Conservation (phyloP, 2,113 vertebrate genomes). For the Alethe castanea region DNA sequence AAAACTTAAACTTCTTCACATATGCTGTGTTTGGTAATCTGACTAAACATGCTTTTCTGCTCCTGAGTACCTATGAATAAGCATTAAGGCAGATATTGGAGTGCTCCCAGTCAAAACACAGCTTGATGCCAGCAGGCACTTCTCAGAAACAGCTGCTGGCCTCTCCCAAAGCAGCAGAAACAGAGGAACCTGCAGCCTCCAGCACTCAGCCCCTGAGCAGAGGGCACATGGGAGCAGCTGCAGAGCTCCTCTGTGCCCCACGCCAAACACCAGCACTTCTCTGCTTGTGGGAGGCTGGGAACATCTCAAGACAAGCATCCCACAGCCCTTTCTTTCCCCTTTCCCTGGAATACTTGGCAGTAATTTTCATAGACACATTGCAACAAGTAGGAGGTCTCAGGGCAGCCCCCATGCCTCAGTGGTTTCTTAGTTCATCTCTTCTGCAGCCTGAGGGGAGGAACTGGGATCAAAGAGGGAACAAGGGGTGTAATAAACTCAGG, state of each 20-base stretch:
- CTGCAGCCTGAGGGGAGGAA: not conserved
- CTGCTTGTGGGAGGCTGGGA: accelerated
- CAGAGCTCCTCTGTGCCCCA: not conserved
- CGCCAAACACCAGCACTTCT: not conserved
- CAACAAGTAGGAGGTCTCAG: not conserved
- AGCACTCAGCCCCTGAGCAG: not conserved
- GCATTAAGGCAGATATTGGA: not conserved
- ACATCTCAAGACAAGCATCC: not conserved
- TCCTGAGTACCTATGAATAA: not conserved
- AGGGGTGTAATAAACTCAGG: not conserved
- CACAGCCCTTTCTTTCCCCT: accelerated
- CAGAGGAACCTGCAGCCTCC: not conserved
- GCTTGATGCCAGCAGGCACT: not conserved
- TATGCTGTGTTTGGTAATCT: not conserved
- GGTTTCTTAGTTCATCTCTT: not conserved
- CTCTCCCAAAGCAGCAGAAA: not conserved
- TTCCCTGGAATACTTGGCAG: not conserved
- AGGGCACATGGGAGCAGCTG: accelerated
- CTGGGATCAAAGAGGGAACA: not conserved
- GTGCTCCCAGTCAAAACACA: not conserved
- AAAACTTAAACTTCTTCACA: not conserved
- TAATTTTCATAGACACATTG: not conserved
- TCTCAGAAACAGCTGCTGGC: not conserved
- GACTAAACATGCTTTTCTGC: not conserved
- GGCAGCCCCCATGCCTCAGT: not conserved